Percentiles rank a stretch among this genome's conserved stretches.
These are phyloP conservation scores for Elanus axillaris DNA, from an alignment of 2,113 vertebrate species.

Conservation along the genomic window DNA sequence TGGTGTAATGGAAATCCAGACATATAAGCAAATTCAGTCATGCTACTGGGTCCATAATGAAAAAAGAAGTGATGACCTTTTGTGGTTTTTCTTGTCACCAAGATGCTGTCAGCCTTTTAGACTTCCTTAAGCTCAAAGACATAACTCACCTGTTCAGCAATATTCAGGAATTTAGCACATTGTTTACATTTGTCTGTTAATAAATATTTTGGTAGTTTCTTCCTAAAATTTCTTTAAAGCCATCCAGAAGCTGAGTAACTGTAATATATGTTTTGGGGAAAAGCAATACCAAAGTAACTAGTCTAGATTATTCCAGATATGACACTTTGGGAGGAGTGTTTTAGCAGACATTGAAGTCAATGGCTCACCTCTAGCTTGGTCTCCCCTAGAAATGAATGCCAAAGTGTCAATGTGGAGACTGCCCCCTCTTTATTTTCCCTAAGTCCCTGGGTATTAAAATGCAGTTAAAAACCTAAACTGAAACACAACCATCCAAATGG, in stretches of 20 bases:
- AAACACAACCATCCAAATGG: not conserved
- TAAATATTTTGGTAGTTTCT: constrained; percentile 25
- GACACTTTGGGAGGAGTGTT: not conserved
- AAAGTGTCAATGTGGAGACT: not conserved
- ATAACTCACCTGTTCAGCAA: constrained; percentile 47
- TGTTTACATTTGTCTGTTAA: constrained; percentile 36
- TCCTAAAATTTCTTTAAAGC: constrained; percentile 35
- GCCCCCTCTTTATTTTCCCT: not conserved
- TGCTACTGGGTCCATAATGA: not conserved
- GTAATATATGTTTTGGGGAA: constrained; percentile 1
- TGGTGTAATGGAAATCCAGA: not conserved
- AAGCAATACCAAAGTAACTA: not conserved
- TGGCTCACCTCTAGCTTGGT: not conserved
- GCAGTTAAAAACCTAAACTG: not conserved
- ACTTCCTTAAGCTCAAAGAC: constrained; percentile 43
- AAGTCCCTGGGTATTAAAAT: not conserved
- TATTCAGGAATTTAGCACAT: constrained; percentile 47
- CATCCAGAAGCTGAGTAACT: constrained; percentile 1
- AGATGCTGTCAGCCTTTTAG: constrained; percentile 29
- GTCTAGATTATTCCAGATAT: not conserved
- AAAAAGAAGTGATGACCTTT: not conserved
- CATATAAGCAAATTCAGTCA: not conserved
- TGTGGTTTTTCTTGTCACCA: not conserved
- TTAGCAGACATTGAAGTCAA: not conserved
- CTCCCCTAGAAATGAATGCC: not conserved